These are phyloP conservation scores for Phoxinus phoxinus DNA, from an alignment of 2,113 vertebrate species.

Conservation along the genomic window DNA sequence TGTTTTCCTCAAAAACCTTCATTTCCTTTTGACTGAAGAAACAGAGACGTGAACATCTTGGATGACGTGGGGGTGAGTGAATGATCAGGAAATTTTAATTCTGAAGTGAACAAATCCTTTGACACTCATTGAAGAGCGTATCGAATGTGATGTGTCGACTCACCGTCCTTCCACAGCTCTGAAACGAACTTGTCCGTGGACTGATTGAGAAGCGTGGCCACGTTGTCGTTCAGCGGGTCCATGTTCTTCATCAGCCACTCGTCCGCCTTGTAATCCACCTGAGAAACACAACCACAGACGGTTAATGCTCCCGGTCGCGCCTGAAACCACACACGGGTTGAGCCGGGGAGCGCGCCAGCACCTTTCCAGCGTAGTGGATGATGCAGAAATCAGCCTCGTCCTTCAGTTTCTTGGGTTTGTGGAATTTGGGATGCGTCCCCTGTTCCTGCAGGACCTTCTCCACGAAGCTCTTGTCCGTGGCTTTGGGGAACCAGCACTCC, in stretches of 20 bases:
- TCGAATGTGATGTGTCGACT: constrained; percentile 55
- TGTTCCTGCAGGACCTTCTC: constrained; percentile 97
- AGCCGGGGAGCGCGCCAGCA: constrained; percentile 60
- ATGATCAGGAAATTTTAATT: no score
- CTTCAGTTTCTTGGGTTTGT: constrained; percentile 97
- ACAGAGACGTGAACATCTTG: no score
- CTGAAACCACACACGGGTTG: not conserved
- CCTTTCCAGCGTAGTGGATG: constrained; percentile 98
- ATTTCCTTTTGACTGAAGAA: no score
- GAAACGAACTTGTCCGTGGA: constrained; percentile 97
- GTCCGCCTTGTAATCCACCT: constrained; percentile 98
- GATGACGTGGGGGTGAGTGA: no score
- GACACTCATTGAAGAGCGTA: not conserved
- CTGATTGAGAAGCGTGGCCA: constrained; percentile 91
- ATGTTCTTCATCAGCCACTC: constrained; percentile 99
- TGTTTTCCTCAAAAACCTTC: no score
- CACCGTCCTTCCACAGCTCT: constrained; percentile 98
- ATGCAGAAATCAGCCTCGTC: constrained; percentile 97
- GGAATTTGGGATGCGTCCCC: constrained; percentile 93
- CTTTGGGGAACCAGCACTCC: constrained; percentile 99
- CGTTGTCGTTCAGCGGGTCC: constrained; percentile 97
- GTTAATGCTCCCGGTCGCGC: not conserved
- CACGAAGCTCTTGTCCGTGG: constrained; percentile 97
- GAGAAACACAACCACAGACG: constrained; percentile 23
- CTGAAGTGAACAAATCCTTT: no score